Conservation (phyloP, 2,888 invertebrate genomes). For the Fragum fragum region DNA sequence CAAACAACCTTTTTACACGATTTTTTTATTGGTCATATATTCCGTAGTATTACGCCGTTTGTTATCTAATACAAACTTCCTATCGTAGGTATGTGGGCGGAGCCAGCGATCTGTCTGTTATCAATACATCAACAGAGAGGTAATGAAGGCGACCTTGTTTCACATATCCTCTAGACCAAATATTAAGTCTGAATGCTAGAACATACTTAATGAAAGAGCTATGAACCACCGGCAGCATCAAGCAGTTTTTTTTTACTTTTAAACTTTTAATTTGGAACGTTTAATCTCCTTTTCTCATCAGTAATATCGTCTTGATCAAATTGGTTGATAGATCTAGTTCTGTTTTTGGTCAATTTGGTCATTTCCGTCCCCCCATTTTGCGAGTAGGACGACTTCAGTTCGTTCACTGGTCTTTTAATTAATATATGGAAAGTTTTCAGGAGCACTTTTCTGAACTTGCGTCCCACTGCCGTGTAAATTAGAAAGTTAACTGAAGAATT, state of each 20-base stretch:
- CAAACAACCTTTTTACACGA: too few relatives aligned
- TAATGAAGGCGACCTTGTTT: too few relatives aligned
- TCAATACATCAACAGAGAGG: too few relatives aligned
- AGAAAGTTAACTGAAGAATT: conserved; percentile 85
- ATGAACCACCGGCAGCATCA: too few relatives aligned
- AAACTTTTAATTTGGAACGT: conserved; percentile 11
- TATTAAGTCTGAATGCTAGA: too few relatives aligned
- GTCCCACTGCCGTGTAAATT: conserved; percentile 84
- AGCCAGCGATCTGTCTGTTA: too few relatives aligned
- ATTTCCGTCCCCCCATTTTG: conserved; percentile 57
- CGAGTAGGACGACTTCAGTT: conserved; percentile 50
- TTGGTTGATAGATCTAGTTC: not conserved
- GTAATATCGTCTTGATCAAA: conserved; percentile 39
- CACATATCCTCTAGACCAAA: too few relatives aligned
- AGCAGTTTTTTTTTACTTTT: not conserved
- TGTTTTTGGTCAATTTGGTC: conserved; percentile 46
- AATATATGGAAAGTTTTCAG: conserved; percentile 74
- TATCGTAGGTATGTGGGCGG: too few relatives aligned
- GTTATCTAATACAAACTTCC: too few relatives aligned
- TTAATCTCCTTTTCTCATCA: conserved; percentile 52
- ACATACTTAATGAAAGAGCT: too few relatives aligned
- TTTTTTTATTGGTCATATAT: too few relatives aligned
- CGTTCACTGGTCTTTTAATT: conserved; percentile 60
- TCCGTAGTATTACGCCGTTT: too few relatives aligned
- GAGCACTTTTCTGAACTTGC: conserved; percentile 80